Percentiles rank a stretch among this genome's conserved stretches.
Conservation (phyloP, 2,797 vertebrate species). For the Alca torda region DNA sequence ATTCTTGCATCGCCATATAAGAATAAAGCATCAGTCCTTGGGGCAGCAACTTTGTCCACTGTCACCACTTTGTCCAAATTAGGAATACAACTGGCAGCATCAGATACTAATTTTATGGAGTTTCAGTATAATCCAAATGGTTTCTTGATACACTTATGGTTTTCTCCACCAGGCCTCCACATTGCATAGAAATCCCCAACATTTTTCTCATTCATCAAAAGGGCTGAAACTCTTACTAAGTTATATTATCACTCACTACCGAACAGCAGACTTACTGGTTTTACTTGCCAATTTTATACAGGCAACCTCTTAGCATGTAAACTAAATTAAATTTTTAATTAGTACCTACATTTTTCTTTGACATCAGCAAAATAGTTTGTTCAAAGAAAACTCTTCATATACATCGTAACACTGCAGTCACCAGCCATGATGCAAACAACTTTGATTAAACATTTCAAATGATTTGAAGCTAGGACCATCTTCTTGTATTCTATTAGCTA, state of each 20-base stretch:
- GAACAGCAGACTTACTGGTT: neutral
- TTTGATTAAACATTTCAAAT: neutral
- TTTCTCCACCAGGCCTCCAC: neutral
- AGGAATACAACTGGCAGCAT: neutral
- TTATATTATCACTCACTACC: neutral
- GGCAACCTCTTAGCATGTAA: neutral
- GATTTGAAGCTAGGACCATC: neutral
- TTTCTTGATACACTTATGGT: neutral
- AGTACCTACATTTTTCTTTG: neutral
- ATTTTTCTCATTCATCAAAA: neutral
- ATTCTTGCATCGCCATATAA: neutral
- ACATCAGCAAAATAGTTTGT: neutral
- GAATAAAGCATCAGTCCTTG: neutral
- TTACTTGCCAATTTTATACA: neutral
- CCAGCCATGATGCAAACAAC: neutral
- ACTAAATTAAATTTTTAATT: neutral
- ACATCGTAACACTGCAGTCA: neutral
- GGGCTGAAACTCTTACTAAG: neutral
- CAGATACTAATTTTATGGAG: neutral
- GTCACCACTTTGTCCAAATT: neutral
- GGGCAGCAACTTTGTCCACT: neutral
- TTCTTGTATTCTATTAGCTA: neutral
- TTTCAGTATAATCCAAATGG: neutral
- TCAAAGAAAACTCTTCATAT: neutral
- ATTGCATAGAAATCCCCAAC: neutral